Conservation (phyloP, 2,888 invertebrate species). For the Epiperipatus broadwayi region DNA sequence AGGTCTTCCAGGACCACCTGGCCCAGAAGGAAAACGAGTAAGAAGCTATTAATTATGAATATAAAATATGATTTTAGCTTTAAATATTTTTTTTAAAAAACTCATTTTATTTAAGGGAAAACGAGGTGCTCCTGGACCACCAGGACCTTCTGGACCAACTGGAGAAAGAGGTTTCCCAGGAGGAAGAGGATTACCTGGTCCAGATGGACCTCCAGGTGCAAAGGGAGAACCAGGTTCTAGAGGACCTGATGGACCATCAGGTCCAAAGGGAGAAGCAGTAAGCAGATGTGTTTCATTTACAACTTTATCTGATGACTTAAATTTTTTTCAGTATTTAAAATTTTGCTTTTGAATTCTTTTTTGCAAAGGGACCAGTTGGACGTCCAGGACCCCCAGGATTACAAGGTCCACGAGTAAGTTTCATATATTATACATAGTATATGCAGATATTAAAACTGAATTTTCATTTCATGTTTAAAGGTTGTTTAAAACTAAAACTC, state of each 20-base stretch:
- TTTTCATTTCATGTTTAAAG: no score
- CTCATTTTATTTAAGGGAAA: constrained; percentile 17
- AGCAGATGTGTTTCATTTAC: neutral
- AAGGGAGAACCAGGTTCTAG: constrained; percentile 37
- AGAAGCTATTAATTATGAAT: neutral
- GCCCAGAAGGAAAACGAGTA: constrained; percentile 33
- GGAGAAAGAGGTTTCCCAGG: constrained; percentile 49
- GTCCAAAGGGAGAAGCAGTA: constrained; percentile 14
- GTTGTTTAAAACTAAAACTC: no score
- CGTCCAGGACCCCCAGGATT: constrained; percentile 23
- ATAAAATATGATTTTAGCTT: constrained; percentile 1
- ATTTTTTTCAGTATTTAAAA: no score
- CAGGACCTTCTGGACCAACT: constrained; percentile 40
- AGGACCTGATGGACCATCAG: constrained; percentile 12
- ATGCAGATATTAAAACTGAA: no score
- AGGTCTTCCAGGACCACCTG: constrained; percentile 50
- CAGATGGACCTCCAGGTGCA: constrained; percentile 51
- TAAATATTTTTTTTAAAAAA: neutral
- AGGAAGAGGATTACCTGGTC: constrained; percentile 50
- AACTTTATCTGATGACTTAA: no score
- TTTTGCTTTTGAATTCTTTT: constrained; percentile 6
- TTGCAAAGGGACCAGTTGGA: constrained; percentile 54
- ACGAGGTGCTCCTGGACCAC: constrained; percentile 41
- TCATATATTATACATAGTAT: neutral
- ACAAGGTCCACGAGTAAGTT: constrained; percentile 18